These are phyloP conservation scores for Drosophila sturtevanti DNA, from an alignment of 1,140 invertebrate species.

Conservation along the genomic window DNA sequence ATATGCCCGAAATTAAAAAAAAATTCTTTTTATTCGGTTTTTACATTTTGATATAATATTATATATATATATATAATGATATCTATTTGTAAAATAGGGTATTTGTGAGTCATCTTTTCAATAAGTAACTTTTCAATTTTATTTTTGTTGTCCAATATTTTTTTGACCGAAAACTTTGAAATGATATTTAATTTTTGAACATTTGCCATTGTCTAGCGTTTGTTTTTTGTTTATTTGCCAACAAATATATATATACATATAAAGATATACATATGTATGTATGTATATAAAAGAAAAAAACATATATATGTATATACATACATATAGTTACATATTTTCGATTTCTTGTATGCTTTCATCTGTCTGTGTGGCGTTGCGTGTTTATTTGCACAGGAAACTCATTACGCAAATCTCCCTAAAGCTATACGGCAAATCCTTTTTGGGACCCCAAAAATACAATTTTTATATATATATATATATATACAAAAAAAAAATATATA, in stretches of 20 bases:
- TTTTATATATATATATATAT: background rate
- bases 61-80: too few relatives aligned
- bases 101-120: background rate
- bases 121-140: background rate
- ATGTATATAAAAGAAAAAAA: background rate
- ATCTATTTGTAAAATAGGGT: too few relatives aligned
- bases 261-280: too few relatives aligned
- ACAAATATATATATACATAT: background rate
- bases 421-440: slow-evolving; percentile 69
- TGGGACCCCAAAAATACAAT: slow-evolving; percentile 41
- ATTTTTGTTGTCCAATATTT: background rate
- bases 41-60: too few relatives aligned
- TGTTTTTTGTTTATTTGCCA: slow-evolving; percentile 1
- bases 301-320: background rate
- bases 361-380: slow-evolving; percentile 41
- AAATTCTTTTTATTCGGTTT: too few relatives aligned
- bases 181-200: slow-evolving; percentile 3
- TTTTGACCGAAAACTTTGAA: slow-evolving; percentile 1
- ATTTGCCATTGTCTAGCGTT: background rate
- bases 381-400: slow-evolving; percentile 76
- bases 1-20: too few relatives aligned
- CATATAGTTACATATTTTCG: background rate
- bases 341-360: slow-evolving; percentile 42
- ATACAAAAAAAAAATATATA: background rate
- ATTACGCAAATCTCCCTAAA: slow-evolving; percentile 73